Base-by-base conservation (phyloP, 2,888 invertebrate genomes). In the Tupiocoris notatus region DNA sequence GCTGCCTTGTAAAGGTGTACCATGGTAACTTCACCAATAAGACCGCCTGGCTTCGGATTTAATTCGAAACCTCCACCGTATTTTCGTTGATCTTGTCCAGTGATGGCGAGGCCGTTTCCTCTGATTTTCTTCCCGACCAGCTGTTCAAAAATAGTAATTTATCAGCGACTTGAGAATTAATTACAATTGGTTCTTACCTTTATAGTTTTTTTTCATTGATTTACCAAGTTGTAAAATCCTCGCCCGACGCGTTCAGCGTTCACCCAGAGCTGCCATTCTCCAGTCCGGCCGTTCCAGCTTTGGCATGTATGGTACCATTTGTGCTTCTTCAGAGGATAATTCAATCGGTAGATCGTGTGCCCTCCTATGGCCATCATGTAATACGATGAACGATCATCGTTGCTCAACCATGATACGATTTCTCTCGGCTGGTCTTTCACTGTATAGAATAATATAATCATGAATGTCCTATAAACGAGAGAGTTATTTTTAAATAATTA, bases 251-350 rank as follows among this genome's bases (percentile, higher is more conserved):
- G 87, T 84, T 94, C 94, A 20, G 90, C 90, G 83, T 93, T 92
- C 79, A 94, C 89, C 93, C 94, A 94, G 80, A 93, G 89, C 85
- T 94, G 94, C 94, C 94, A 94, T 85, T 94, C 94, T 66, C 94
- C 94, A 6, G 93, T 93, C 83, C 90, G 91, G 18, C 93, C 93
- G 83, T 93, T 94, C 94, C 94, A 94, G 73, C 93, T 93, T 81
- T 92, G 91, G 82, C 94, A 94, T 68, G 91, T 90, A 84, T 94
- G 94, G 59, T 77, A 78, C 78, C 78, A 78, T 83, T 88, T 87
- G 83, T 89, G 89, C 82, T 89, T 85, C 80, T 89, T 86, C 79
- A 90, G 83, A 66, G 90, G 90, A 83, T 90, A 90, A 83, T 90
- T 90, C 78, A 91, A 84, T 83, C 91, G 86, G 86, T 91, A 94